phyloP scores from a whole-genome alignment of 2,797 vertebrate genomes.

The Acrossocheilus fasciatus region DNA sequence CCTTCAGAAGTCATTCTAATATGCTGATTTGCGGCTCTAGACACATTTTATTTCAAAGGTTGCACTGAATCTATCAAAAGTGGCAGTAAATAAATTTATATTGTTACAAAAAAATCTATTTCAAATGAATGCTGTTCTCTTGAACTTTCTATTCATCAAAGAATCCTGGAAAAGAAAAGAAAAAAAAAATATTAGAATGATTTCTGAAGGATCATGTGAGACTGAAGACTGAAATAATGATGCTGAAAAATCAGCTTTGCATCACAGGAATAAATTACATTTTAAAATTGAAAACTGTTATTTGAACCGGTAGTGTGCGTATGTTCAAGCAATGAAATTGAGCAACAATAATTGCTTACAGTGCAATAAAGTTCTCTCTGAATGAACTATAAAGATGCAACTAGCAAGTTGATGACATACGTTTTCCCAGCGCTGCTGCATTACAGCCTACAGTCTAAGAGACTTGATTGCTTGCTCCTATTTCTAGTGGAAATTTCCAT shows the following conservation, averaged over 20 bases:
- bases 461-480: constrained; percentile 47
- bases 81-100: not conserved
- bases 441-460: not conserved
- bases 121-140: not conserved
- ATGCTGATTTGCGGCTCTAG: not conserved
- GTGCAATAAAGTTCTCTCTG: not conserved
- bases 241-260: not conserved
- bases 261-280: not conserved
- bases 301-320: not conserved
- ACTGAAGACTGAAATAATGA: not conserved
- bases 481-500: constrained; percentile 85
- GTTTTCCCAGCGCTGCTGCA: not conserved
- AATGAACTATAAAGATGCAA: not conserved
- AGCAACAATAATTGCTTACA: not conserved
- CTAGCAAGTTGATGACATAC: not conserved
- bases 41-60: not conserved
- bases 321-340: not conserved
- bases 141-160: not conserved
- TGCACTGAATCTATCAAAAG: not conserved
- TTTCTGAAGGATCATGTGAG: not conserved
- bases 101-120: not conserved
- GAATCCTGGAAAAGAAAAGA: not conserved
- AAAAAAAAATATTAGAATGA: not conserved
- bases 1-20: not conserved
- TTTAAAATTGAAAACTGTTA: not conserved